Conservation (phyloP, 2,888 invertebrate genomes). For the Pediacus dermestoides region DNA sequence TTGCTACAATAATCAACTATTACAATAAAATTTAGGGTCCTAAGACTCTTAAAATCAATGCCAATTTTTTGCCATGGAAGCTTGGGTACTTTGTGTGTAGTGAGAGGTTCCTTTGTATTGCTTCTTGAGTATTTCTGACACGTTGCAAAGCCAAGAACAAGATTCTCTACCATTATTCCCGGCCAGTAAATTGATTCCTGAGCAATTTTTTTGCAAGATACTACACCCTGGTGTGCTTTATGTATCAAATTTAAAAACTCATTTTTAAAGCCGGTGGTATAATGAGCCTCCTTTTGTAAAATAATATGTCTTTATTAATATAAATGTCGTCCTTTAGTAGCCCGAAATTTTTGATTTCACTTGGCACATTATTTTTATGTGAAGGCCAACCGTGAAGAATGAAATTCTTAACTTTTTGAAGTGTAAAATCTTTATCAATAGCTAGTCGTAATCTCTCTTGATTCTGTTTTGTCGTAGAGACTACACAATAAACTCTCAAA, state of each 20-base stretch:
- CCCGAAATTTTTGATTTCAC: constrained; percentile 14
- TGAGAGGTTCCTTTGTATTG: no score
- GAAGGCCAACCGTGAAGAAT: constrained; percentile 14
- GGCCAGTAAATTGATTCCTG: constrained; percentile 31
- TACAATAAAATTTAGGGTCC: no score
- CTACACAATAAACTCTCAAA: constrained; percentile 11
- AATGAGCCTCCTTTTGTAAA: constrained; percentile 13
- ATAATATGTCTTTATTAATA: constrained; percentile 8
- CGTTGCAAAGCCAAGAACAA: no score
- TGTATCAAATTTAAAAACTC: constrained; percentile 13
- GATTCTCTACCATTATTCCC: no score
- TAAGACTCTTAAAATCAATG: no score
- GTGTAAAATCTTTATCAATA: constrained; percentile 1
- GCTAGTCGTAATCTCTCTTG: constrained; percentile 8
- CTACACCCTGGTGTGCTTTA: constrained; percentile 17
- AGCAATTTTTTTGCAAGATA: constrained; percentile 18
- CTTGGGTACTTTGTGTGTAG: no score
- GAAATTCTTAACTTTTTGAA: constrained; percentile 15
- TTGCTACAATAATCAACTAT: no score
- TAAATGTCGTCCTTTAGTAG: constrained; percentile 11
- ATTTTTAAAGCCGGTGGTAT: constrained; percentile 5
- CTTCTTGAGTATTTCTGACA: no score
- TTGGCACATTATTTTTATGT: constrained; percentile 11
- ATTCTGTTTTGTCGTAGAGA: constrained; percentile 14
- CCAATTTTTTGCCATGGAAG: no score